A percentile compares a stretch with the other conserved stretches of the same genome.
Conservation (phyloP, 2,113 vertebrate species). For the Passer montanus region DNA sequence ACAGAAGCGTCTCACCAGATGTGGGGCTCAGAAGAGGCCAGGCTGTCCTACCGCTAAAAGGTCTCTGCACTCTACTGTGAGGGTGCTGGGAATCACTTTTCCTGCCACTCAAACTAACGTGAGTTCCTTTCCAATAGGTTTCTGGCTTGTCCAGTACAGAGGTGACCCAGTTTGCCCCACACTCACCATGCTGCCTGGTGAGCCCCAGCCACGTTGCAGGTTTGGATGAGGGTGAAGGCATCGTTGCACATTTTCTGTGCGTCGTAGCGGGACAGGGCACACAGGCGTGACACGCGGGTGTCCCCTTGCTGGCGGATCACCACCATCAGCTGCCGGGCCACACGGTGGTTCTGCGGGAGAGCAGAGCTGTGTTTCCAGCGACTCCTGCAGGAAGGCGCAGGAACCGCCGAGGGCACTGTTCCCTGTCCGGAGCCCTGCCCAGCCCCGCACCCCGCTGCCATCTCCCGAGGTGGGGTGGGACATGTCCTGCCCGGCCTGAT, state of each 20-base stretch:
- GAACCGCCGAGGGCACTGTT: neutral
- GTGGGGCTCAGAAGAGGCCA: neutral
- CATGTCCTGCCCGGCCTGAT: neutral
- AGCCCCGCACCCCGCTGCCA: too few relatives aligned
- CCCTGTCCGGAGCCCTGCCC: neutral
- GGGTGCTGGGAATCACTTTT: neutral
- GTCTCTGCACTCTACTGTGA: fast-evolving
- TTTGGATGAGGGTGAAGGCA: constrained; percentile 87
- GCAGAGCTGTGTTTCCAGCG: neutral
- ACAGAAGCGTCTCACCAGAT: neutral
- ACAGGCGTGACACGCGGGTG: constrained; percentile 85
- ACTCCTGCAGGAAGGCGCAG: constrained; percentile 35
- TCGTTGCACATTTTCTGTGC: constrained; percentile 86
- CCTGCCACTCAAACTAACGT: neutral
- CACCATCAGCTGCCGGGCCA: constrained; percentile 85
- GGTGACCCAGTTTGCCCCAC: neutral
- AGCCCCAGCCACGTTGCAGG: constrained; percentile 84
- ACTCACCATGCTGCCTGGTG: constrained; percentile 89
- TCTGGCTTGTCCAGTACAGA: neutral
- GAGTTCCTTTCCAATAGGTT: neutral
- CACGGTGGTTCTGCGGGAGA: constrained; percentile 85
- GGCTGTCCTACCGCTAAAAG: neutral
- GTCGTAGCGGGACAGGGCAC: constrained; percentile 85
- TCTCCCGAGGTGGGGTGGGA: neutral
- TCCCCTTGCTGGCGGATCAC: constrained; percentile 85